These are phyloP conservation scores for Hydriomena furcata DNA, from an alignment of 2,888 invertebrate species.

Conservation along the genomic window DNA sequence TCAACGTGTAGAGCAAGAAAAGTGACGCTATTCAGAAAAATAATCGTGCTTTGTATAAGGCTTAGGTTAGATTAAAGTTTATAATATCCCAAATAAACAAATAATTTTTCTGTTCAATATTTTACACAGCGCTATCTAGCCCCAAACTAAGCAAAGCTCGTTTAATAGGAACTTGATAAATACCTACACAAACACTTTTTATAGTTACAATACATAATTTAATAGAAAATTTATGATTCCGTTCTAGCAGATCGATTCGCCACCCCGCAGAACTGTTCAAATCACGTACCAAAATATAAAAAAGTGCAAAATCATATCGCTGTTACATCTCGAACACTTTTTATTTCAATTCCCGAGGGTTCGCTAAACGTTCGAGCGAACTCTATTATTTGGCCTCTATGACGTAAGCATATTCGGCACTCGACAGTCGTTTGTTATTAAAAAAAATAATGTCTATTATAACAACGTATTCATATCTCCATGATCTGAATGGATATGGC, in stretches of 20 bases:
- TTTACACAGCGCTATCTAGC: too few relatives aligned
- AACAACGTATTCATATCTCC: constrained; percentile 81
- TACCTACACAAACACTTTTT: too few relatives aligned
- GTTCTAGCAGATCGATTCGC: constrained; percentile 58
- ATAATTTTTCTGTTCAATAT: too few relatives aligned
- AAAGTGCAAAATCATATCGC: constrained; percentile 82
- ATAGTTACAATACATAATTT: constrained; percentile 2
- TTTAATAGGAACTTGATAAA: too few relatives aligned
- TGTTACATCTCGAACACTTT: constrained; percentile 81
- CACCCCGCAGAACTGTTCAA: constrained; percentile 65
- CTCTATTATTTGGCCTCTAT: constrained; percentile 79
- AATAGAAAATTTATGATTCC: constrained; percentile 39
- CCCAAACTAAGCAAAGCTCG: too few relatives aligned
- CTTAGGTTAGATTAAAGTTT: too few relatives aligned
- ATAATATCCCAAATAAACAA: too few relatives aligned
- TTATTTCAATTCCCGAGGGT: constrained; percentile 82
- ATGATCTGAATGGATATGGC: constrained; percentile 72
- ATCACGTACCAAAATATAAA: constrained; percentile 65
- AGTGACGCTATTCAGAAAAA: too few relatives aligned
- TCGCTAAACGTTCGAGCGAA: constrained; percentile 79
- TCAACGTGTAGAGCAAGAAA: neutral
- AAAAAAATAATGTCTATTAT: constrained; percentile 78
- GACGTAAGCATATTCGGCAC: constrained; percentile 78
- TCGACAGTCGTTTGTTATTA: constrained; percentile 77
- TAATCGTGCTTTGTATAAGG: too few relatives aligned